These are phyloP conservation scores for Etheostoma spectabile DNA, from an alignment of 2,113 vertebrate species.

Conservation along the genomic window DNA sequence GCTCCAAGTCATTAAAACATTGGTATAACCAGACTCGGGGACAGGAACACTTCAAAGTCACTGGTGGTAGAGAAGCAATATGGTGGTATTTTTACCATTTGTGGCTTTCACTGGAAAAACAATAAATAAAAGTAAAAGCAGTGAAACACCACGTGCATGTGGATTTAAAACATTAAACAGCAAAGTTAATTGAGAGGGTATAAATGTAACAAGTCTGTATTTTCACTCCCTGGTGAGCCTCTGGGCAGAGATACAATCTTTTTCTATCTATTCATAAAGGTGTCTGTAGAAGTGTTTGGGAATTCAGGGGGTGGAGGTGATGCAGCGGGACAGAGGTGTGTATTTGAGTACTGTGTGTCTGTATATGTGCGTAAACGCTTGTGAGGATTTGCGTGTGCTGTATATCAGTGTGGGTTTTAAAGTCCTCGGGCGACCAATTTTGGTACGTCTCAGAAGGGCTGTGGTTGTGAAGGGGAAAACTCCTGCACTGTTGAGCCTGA, in stretches of 20 bases:
- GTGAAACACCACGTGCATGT: constrained; percentile 61
- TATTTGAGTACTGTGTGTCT: constrained; percentile 34
- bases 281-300: constrained; percentile 46
- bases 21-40: constrained; percentile 50
- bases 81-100: constrained; percentile 66
- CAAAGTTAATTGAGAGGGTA: constrained; percentile 63
- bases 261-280: constrained; percentile 53
- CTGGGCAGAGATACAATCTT: constrained; percentile 59
- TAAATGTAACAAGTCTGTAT: constrained; percentile 64
- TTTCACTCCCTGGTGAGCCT: constrained; percentile 58
- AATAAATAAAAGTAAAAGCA: constrained; percentile 71
- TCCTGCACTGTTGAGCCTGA: constrained; percentile 66
- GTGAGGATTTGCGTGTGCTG: constrained; percentile 36
- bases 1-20: constrained; percentile 60
- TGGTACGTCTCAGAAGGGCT: constrained; percentile 63
- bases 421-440: constrained; percentile 68
- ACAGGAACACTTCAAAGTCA: constrained; percentile 71
- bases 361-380: constrained; percentile 39
- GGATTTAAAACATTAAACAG: constrained; percentile 71
- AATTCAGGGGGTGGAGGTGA: constrained; percentile 40
- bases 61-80: constrained; percentile 48
- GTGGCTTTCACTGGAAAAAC: constrained; percentile 77
- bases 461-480: constrained; percentile 68
- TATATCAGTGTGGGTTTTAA: constrained; percentile 59
- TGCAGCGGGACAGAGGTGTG: constrained; percentile 47